Evolutionary conservation across 2,888 invertebrate species (phyloP), one percentile per base, ranked within the genome.

Genomic region (Ypsolopha scabrella): DNA sequence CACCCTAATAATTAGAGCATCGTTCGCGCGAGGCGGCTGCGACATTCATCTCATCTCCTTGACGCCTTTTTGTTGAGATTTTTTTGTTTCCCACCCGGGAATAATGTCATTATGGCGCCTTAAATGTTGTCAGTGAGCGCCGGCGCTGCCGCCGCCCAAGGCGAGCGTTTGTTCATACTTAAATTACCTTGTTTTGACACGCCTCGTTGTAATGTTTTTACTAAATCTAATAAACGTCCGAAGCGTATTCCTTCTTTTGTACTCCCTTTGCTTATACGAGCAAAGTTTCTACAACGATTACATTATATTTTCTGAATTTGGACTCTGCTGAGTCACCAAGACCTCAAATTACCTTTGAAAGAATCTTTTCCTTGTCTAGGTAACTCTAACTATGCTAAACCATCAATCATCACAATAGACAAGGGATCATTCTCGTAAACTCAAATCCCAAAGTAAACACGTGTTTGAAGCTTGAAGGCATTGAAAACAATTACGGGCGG

Each of bases 151-250:
- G 64, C 83, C 85, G 83, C 85, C 85, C 83, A 82, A 72, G 81
- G 81, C 80, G 83, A 83, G 64, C 81, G 81, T 83, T 86, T 86
- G 86, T 86, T 85, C 82, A 86, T 86, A 86, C 86, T 85, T 85
- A 85, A 86, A 86, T 85, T 85, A 82, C 83, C 77, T 80, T 83
- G 82, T 82, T 85, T 82, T 85, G 86, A 85, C 85, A 83, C 82
- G 83, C 79, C 82, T 82, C 74, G 81, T 80, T 81, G 81, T 80
- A 78, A 79, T 82, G 82, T 80, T 83, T 80, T 76, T 77, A 80
- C 75, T 83, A 82, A 83, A 85, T 85, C 80, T 83, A 83, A 85
- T 83, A 82, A 83, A 81, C 70, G 80, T 83, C 81, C 68, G 72
- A 70, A 70, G 72, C 67, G 63, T 34, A 35, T 36, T 37, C 36